These are phyloP conservation scores for Charaxes varanes DNA, from an alignment of 1,140 invertebrate genomes.

Conservation along the genomic window DNA sequence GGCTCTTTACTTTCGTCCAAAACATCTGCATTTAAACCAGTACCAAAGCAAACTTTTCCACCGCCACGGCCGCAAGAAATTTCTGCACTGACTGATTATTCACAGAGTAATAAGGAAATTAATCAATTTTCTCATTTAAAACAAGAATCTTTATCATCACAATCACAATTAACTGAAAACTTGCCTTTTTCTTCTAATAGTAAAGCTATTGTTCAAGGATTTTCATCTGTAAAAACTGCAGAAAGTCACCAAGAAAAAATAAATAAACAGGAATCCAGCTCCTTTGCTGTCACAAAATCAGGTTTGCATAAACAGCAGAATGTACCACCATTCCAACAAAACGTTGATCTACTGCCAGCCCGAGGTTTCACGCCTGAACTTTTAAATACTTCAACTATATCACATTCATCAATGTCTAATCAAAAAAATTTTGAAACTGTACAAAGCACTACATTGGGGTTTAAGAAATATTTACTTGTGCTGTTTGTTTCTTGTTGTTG, in stretches of 20 bases:
- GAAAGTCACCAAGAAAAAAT: background rate
- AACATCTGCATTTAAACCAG: slow-evolving; percentile 65
- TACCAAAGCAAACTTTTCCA: slow-evolving; percentile 56
- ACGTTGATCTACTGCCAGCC: no score
- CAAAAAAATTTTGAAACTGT: no score
- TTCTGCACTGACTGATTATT: slow-evolving; percentile 25
- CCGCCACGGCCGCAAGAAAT: slow-evolving; percentile 53
- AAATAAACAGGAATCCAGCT: slow-evolving; percentile 1
- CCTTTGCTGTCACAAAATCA: background rate
- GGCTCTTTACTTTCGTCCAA: slow-evolving; percentile 50
- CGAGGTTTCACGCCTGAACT: no score
- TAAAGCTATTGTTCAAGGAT: background rate
- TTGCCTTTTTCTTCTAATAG: background rate
- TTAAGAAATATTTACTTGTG: no score
- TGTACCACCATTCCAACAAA: no score
- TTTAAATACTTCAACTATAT: no score
- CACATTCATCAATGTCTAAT: no score
- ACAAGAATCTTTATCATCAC: background rate
- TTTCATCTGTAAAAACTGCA: slow-evolving; percentile 1
- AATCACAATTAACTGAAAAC: background rate
- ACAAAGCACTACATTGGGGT: no score
- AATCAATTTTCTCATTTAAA: slow-evolving; percentile 1
- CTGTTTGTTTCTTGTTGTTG: no score
- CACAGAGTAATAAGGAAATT: background rate
- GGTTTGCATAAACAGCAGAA: background rate